Percentiles rank a stretch among this genome's conserved stretches.
These are phyloP conservation scores for Fistularia tabacaria DNA, from an alignment of 2,797 vertebrate genomes.

Conservation along the genomic window DNA sequence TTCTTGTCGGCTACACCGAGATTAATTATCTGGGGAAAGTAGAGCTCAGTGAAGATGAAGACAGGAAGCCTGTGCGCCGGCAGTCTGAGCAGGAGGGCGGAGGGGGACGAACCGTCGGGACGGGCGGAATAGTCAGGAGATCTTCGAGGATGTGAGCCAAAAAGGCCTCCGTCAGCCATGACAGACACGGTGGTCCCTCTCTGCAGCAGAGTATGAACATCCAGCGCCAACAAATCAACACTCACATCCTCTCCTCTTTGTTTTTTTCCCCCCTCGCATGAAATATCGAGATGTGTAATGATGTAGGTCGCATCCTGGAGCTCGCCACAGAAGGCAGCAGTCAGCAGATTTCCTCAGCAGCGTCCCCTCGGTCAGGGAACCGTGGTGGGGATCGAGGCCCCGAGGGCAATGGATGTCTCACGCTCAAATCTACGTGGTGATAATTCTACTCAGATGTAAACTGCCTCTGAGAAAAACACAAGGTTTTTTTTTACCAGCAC, in stretches of 20 bases:
- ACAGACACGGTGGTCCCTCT: conserved; percentile 79
- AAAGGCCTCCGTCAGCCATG: conserved; percentile 67
- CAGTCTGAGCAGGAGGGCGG: conserved; percentile 22
- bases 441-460: conserved; percentile 71
- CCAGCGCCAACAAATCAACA: conserved; percentile 15
- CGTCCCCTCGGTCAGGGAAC: conserved; percentile 39
- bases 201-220: conserved; percentile 66
- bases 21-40: too few relatives aligned
- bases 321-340: conserved; percentile 37
- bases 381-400: conserved; percentile 36
- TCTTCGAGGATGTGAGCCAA: conserved; percentile 63
- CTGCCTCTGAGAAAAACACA: conserved; percentile 16
- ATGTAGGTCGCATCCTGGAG: conserved; percentile 40
- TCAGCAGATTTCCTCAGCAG: conserved; percentile 46
- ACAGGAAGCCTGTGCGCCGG: neutral
- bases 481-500: conserved; percentile 47
- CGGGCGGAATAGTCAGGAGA: conserved; percentile 51
- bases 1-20: too few relatives aligned
- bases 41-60: conserved; percentile 1
- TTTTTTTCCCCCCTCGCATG: conserved; percentile 17
- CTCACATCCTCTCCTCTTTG: conserved; percentile 28
- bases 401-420: conserved; percentile 36
- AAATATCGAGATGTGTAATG: conserved; percentile 40
- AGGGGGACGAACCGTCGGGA: conserved; percentile 38
- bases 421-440: conserved; percentile 42